Evolutionary conservation across 2,888 invertebrate species (phyloP), one percentile per base, ranked within the genome.

Genomic region (Drosophila ustulata): DNA sequence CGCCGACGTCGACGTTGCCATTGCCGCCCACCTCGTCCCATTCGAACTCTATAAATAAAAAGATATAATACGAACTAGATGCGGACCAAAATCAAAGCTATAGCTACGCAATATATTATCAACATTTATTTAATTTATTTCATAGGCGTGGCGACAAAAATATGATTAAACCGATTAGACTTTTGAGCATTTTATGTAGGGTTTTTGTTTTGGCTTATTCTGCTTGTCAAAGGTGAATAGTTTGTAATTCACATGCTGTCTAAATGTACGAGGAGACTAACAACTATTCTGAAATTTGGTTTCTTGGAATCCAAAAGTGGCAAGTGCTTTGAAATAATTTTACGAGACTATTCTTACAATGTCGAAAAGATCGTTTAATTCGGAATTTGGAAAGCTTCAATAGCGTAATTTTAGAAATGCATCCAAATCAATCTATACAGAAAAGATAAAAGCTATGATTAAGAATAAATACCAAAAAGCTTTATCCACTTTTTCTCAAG

Each of bases 31-130:
- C 71, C 46, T 45, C 58, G 59, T 53, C 64, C 34, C 55, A 56
- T 37, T 28, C 55, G 28, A n/a, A n/a, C 53, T 62, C 71, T 80
- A 77, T 63, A 79, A 81, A 75, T 79, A 79, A 71, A 71, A 61
- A 43, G 11, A 47, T 39, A 63, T 46, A 52, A 56, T 65, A 52
- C 68, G 37, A 62, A 72, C 62, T 56, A 46, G 62, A 65, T 46
- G 46, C 45, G 55, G 28, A 57, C 45, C 43, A 53, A 65, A 58
- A 65, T 68, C 64, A 50, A 75, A 67, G 43, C 41, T 28, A 64
- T 18, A 47, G 34, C 59, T 26, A 39, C 32, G 46, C 58, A 39
- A 39, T 32, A 25, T 46, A 50, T 57, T 50, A 71, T 63, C 56
- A 45, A 46, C 46, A 32, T 57, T 37, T 56, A 49, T 49, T 43